These are phyloP conservation scores for Camelus bactrianus DNA, from an alignment of 2,113 vertebrate species.

Conservation along the genomic window DNA sequence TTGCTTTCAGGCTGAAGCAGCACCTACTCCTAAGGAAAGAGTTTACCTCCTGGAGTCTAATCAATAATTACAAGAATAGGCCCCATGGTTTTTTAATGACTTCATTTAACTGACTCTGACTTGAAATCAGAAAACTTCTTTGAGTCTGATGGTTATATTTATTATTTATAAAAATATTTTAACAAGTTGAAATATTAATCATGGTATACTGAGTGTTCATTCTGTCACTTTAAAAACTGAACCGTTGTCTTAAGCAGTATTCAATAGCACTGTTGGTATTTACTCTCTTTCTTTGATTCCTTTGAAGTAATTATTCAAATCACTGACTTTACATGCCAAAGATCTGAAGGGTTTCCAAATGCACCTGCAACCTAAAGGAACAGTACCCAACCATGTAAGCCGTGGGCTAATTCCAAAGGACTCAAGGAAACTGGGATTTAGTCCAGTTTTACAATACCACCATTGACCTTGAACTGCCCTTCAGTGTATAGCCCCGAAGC, in stretches of 20 bases:
- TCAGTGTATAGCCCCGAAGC: accelerated
- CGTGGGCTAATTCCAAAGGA: background rate
- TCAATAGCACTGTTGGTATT: background rate
- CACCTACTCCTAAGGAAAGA: background rate
- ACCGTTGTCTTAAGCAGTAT: background rate
- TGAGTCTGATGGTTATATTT: background rate
- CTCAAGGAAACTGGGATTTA: background rate
- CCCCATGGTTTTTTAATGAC: background rate
- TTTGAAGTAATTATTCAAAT: slow-evolving; percentile 15
- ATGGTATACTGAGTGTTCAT: background rate
- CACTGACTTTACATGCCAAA: background rate
- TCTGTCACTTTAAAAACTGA: background rate
- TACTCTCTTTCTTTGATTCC: background rate
- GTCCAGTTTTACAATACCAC: background rate
- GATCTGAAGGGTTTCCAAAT: background rate
- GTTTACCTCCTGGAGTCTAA: background rate
- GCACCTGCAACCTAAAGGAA: background rate
- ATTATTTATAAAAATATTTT: slow-evolving; percentile 29
- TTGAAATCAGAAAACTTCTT: background rate
- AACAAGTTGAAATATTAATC: slow-evolving; percentile 10
- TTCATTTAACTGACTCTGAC: slow-evolving; percentile 45
- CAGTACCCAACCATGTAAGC: accelerated
- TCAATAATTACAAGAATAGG: slow-evolving; percentile 29
- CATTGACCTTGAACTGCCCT: background rate
- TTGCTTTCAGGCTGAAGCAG: background rate